Evolutionary conservation across 2,888 invertebrate species (phyloP).

Genomic region (Mimachlamys varia): DNA sequence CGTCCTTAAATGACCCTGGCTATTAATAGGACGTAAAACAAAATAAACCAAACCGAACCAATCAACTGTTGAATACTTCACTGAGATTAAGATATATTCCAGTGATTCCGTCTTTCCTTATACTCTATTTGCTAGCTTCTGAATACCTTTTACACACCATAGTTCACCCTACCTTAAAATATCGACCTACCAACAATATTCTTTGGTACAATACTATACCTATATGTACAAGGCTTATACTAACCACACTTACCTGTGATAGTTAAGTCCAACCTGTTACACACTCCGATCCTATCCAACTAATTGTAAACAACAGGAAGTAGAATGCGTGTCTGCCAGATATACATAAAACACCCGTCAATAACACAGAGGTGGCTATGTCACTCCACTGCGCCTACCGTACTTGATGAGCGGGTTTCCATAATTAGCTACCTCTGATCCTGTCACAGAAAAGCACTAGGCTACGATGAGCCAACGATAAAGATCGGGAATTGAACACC

Average conservation of each 20-base stretch:
- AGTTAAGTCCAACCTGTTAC: neutral
- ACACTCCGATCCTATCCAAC: neutral
- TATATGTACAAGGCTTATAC: neutral
- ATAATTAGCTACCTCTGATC: neutral
- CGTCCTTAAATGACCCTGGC: too few species aligned
- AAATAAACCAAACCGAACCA: too few species aligned
- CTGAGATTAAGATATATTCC: too few species aligned
- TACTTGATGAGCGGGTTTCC: neutral
- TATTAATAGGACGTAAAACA: too few species aligned
- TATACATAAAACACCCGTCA: neutral
- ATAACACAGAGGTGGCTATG: neutral
- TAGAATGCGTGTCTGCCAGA: neutral
- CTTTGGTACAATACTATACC: too few species aligned
- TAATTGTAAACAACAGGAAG: neutral
- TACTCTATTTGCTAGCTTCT: too few species aligned
- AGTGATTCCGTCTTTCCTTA: too few species aligned
- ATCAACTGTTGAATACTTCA: too few species aligned
- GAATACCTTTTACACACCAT: too few species aligned
- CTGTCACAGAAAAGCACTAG: neutral
- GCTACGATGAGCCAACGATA: neutral
- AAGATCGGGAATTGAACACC: neutral
- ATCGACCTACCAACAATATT: too few species aligned
- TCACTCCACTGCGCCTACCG: neutral
- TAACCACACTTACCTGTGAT: neutral
- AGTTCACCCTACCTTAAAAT: too few species aligned